Percentiles rank a stretch among this genome's conserved stretches.
These are phyloP conservation scores for Nomada flava DNA, from an alignment of 2,888 invertebrate genomes.

Conservation along the genomic window DNA sequence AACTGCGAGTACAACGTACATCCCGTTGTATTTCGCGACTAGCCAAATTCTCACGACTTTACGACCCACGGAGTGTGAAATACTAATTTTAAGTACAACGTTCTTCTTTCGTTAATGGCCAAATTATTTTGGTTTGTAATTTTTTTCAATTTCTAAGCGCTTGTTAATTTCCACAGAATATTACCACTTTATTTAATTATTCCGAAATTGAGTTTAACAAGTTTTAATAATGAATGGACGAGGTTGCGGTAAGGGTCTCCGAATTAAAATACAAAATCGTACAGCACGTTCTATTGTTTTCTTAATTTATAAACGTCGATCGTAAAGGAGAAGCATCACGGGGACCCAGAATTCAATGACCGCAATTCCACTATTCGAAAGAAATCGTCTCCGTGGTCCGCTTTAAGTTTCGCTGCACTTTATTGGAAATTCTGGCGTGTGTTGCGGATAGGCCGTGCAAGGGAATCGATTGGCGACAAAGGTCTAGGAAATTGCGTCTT, in stretches of 20 bases:
- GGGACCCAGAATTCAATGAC: slow-evolving; percentile 38
- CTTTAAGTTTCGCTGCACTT: slow-evolving; percentile 70
- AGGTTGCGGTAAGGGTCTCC: too few species aligned
- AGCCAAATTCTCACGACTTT: not conserved
- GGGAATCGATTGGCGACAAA: slow-evolving; percentile 78
- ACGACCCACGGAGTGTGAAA: too few species aligned
- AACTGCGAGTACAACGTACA: slow-evolving; percentile 62
- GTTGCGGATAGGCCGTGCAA: slow-evolving; percentile 69
- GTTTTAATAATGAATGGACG: too few species aligned
- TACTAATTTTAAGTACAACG: too few species aligned
- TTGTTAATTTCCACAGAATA: too few species aligned
- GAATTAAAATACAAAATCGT: too few species aligned
- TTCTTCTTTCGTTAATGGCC: too few species aligned
- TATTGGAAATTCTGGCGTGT: slow-evolving; percentile 78
- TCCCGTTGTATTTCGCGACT: slow-evolving; percentile 36
- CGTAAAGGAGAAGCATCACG: slow-evolving; percentile 14
- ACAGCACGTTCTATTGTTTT: not conserved
- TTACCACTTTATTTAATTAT: too few species aligned
- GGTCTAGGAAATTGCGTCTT: slow-evolving; percentile 78
- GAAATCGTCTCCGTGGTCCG: slow-evolving; percentile 31
- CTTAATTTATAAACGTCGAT: slow-evolving; percentile 4
- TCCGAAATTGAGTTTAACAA: too few species aligned
- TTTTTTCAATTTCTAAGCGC: too few species aligned
- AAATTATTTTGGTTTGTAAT: too few species aligned
- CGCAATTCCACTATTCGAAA: slow-evolving; percentile 36